Conservation (phyloP, 2,888 invertebrate genomes). For the Anoncus sp. region DNA sequence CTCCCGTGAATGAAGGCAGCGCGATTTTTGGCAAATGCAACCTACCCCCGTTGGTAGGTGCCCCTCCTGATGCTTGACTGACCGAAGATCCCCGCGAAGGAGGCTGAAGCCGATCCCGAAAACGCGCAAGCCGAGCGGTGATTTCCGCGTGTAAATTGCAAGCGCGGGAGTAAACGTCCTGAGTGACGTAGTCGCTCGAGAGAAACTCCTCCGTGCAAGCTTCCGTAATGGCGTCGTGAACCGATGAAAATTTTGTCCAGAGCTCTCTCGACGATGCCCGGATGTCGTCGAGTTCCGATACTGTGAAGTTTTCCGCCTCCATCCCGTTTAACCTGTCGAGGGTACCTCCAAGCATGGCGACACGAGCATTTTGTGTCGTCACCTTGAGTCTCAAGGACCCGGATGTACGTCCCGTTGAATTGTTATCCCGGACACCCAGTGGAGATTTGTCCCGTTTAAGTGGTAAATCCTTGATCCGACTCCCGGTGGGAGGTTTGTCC, state of each 20-base stretch:
- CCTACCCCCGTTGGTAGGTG: background rate
- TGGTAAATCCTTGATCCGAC: too few relatives aligned
- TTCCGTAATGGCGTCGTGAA: background rate
- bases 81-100: background rate
- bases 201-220: background rate
- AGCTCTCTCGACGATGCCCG: background rate
- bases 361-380: background rate
- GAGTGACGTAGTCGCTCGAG: background rate
- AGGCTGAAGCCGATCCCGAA: background rate
- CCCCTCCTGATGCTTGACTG: too few relatives aligned
- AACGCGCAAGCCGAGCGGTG: background rate
- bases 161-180: background rate
- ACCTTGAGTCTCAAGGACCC: background rate
- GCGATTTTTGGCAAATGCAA: background rate
- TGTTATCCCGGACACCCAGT: background rate
- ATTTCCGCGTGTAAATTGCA: background rate
- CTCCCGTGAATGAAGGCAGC: constrained; percentile 7
- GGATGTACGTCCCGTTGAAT: background rate
- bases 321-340: too few relatives aligned
- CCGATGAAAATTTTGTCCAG: background rate
- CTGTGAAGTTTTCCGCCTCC: background rate
- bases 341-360: background rate
- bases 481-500: too few relatives aligned
- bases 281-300: background rate
- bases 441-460: background rate